Evolutionary conservation across 2,797 vertebrate species (phyloP).

Genomic region (Scolopax rusticola): DNA sequence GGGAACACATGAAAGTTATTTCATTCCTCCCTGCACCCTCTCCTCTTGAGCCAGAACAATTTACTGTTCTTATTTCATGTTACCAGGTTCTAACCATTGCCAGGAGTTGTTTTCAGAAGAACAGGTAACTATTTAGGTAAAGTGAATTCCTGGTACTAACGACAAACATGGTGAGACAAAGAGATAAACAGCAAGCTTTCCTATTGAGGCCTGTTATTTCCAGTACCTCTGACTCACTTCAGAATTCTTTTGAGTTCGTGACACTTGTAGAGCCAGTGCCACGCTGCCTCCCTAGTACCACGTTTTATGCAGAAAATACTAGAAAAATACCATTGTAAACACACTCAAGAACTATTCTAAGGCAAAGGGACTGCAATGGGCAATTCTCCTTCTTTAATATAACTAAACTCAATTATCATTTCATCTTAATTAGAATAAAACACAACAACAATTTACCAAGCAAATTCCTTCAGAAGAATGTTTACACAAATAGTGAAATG

Average conservation of each 20-base stretch:
- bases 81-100: not conserved
- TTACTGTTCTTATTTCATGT: not conserved
- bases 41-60: not conserved
- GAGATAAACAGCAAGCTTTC: not conserved
- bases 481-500: not conserved
- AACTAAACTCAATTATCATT: not conserved
- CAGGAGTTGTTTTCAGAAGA: not conserved
- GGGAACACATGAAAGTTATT: not conserved
- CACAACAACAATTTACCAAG: not conserved
- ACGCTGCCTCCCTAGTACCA: not conserved
- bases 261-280: not conserved
- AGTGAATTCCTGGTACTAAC: not conserved
- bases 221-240: not conserved
- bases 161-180: not conserved
- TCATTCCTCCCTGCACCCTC: accelerated
- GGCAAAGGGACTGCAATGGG: not conserved
- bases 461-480: not conserved
- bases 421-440: not conserved
- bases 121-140: not conserved
- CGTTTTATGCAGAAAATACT: not conserved
- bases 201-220: not conserved
- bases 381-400: not conserved
- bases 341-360: not conserved
- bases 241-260: not conserved
- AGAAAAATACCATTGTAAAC: not conserved